These are phyloP conservation scores for Petrophora chlorosata DNA, from an alignment of 2,888 invertebrate species.

Conservation along the genomic window DNA sequence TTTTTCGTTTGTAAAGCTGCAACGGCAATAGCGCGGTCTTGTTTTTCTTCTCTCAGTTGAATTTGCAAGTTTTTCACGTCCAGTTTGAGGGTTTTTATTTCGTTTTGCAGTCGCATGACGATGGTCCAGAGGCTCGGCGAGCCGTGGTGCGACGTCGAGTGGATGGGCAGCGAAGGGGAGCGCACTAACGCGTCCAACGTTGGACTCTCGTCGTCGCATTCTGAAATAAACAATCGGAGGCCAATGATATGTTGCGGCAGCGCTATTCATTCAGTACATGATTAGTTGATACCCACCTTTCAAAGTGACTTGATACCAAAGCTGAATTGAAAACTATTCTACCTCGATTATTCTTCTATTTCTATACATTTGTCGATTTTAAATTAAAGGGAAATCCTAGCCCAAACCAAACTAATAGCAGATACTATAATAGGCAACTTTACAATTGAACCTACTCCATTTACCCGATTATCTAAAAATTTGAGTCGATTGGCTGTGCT, in stretches of 20 bases:
- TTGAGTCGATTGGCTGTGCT: neutral
- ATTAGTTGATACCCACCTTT: constrained; percentile 51
- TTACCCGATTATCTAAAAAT: no score
- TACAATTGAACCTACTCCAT: no score
- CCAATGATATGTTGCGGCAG: constrained; percentile 35
- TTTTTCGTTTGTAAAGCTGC: constrained; percentile 70
- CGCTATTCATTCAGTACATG: constrained; percentile 5
- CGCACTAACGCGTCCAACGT: constrained; percentile 74
- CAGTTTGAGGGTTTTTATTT: constrained; percentile 86
- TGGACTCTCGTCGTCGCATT: constrained; percentile 76
- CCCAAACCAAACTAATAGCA: no score
- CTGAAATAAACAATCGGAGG: constrained; percentile 63
- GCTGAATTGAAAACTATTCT: constrained; percentile 8
- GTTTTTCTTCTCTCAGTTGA: constrained; percentile 88
- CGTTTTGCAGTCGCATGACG: constrained; percentile 89
- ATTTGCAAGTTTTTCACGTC: constrained; percentile 84
- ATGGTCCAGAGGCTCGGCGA: constrained; percentile 89
- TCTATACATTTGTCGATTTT: no score
- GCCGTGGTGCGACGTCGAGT: constrained; percentile 60
- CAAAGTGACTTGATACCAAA: constrained; percentile 13
- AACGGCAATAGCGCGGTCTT: constrained; percentile 76
- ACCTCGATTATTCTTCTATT: no score
- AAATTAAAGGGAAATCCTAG: no score
- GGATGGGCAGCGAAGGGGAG: constrained; percentile 77
- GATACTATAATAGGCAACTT: no score